Evolutionary conservation across 30 jellyfish, hydroid and myxozoan genomes (phyloP).

Genomic region (Aurelia aurita): DNA sequence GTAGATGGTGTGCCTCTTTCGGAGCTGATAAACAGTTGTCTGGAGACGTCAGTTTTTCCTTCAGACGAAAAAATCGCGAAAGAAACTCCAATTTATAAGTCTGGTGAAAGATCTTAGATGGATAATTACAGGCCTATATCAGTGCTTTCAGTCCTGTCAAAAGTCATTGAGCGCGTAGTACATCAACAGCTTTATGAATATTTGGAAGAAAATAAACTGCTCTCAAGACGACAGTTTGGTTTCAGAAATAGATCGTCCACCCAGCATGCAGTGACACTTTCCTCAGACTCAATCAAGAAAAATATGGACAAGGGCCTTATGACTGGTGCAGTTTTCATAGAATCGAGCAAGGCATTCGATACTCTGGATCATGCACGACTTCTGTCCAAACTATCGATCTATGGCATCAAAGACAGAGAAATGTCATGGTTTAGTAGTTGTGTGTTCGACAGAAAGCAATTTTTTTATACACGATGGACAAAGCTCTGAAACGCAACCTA

Average conservation of each 20-base stretch:
- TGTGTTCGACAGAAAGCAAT: constrained; percentile 61
- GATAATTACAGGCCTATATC: constrained; percentile 57
- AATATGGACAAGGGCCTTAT: too few species aligned
- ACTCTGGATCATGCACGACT: constrained; percentile 60
- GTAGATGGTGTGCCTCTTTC: constrained; percentile 12
- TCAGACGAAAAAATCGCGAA: constrained; percentile 35
- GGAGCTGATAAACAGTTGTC: background rate
- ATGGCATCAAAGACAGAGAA: constrained; percentile 62
- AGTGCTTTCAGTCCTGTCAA: constrained; percentile 39
- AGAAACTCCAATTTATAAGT: constrained; percentile 50
- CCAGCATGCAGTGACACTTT: too few species aligned
- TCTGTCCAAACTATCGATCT: constrained; percentile 45
- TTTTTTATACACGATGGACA: constrained; percentile 31
- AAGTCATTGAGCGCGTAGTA: constrained; percentile 60
- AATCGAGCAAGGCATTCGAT: constrained; percentile 47
- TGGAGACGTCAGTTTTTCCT: constrained; percentile 36
- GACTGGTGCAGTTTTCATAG: constrained; percentile 63
- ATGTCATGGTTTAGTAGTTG: constrained; percentile 59
- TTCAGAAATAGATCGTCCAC: too few species aligned
- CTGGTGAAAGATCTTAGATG: constrained; percentile 49
- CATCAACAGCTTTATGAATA: constrained; percentile 30
- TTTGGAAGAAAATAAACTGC: constrained; percentile 42
- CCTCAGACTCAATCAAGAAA: too few species aligned
- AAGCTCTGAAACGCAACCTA: constrained; percentile 40
- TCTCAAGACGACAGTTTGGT: constrained; percentile 52